These are phyloP conservation scores for Gymnocypris eckloni DNA, from an alignment of 2,797 vertebrate species.

Conservation along the genomic window DNA sequence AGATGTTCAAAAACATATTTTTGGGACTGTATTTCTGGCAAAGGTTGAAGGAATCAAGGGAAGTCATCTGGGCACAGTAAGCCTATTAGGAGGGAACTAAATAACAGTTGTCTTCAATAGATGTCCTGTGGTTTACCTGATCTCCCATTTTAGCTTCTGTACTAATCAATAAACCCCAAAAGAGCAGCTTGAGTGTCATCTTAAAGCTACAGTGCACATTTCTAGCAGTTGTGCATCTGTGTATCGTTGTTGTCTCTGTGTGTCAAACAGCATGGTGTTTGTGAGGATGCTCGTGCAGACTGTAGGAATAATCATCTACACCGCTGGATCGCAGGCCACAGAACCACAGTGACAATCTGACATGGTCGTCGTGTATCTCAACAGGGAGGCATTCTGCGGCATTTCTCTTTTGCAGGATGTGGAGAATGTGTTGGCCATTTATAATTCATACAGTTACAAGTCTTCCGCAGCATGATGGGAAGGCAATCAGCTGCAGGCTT, in stretches of 20 bases:
- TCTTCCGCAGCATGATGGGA: slow-evolving; percentile 65
- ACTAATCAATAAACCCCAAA: slow-evolving; percentile 9
- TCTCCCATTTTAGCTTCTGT: slow-evolving; percentile 1
- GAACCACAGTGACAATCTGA: slow-evolving; percentile 23
- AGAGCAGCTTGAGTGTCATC: background rate
- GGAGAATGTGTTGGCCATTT: slow-evolving; percentile 61
- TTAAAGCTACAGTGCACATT: slow-evolving; percentile 24
- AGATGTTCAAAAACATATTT: background rate
- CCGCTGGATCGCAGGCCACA: slow-evolving; percentile 42
- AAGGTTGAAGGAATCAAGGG: background rate
- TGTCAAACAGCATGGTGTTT: slow-evolving; percentile 31
- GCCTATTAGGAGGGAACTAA: background rate
- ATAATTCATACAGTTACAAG: slow-evolving; percentile 73
- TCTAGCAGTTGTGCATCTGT: slow-evolving; percentile 12
- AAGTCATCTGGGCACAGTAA: background rate
- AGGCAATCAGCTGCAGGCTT: slow-evolving; percentile 56
- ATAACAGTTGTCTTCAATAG: background rate
- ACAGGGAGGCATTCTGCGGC: slow-evolving; percentile 56
- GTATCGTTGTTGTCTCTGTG: background rate
- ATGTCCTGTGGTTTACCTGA: background rate
- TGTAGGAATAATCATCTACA: background rate
- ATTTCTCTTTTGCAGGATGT: slow-evolving; percentile 52
- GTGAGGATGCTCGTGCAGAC: slow-evolving; percentile 12
- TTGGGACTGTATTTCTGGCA: background rate
- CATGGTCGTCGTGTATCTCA: background rate